Percentiles rank a stretch among this genome's conserved stretches.
Evolutionary conservation across 2,113 vertebrate genomes (phyloP).

Genomic region (Campylorhamphus procurvoides): DNA sequence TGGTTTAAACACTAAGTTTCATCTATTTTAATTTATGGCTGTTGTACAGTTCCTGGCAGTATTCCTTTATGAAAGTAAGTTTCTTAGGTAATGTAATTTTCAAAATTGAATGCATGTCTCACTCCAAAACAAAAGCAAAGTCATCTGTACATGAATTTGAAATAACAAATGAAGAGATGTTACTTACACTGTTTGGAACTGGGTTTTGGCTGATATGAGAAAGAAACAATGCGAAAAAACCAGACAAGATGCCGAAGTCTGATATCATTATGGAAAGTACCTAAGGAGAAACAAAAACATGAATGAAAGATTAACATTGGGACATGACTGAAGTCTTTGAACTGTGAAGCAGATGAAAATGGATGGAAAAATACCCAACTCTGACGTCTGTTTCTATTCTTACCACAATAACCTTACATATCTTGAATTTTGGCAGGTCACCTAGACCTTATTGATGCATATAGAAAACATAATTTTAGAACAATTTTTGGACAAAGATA

Average conservation of each 20-base stretch:
- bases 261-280: not conserved
- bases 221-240: not conserved
- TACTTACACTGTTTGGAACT: not conserved
- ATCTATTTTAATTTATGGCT: not conserved
- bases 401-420: not conserved
- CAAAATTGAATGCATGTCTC: not conserved
- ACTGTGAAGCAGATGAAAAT: slow-evolving; percentile 9
- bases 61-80: not conserved
- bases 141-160: not conserved
- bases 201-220: not conserved
- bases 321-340: not conserved
- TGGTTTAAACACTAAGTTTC: not conserved
- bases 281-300: not conserved
- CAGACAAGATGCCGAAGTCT: not conserved
- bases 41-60: not conserved
- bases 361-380: not conserved
- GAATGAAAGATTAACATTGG: not conserved
- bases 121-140: not conserved
- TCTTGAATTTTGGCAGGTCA: slow-evolving; percentile 40
- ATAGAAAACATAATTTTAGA: not conserved
- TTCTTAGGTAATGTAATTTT: not conserved
- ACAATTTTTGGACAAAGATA: not conserved
- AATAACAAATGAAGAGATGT: not conserved
- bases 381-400: not conserved
- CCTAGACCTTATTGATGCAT: not conserved